phyloP scores from a whole-genome alignment of 2,113 vertebrate species.

The Archocentrus centrarchus region DNA sequence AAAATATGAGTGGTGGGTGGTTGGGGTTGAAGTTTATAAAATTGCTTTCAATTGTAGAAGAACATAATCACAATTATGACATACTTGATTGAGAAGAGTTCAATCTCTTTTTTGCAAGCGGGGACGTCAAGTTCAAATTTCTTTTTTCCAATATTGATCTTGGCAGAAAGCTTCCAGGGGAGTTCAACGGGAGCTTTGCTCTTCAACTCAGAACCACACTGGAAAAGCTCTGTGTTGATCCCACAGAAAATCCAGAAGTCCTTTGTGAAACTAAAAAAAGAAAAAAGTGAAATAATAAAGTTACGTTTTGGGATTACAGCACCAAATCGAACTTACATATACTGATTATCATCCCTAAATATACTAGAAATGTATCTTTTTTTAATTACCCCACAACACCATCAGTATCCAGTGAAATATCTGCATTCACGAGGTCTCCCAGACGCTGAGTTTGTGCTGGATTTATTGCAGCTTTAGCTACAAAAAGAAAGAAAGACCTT shows the following conservation, averaged over 20 bases:
- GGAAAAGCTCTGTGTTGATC: conserved; percentile 81
- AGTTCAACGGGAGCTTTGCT: conserved; percentile 55
- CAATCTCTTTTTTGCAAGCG: conserved; percentile 59
- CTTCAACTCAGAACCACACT: conserved; percentile 74
- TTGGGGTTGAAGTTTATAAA: not conserved
- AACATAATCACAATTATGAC: conserved; percentile 1
- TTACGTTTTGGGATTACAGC: not conserved
- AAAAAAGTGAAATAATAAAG: not conserved
- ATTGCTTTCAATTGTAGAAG: not conserved
- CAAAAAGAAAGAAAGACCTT: not conserved
- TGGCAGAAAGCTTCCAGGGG: conserved; percentile 75
- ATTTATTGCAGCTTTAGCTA: conserved; percentile 72
- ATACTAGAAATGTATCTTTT: not conserved
- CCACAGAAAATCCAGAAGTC: conserved; percentile 79
- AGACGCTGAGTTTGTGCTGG: conserved; percentile 65
- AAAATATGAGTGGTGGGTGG: not conserved
- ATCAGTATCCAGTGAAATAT: conserved; percentile 74
- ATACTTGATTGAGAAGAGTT: conserved; percentile 72
- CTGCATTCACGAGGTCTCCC: conserved; percentile 70
- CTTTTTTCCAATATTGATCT: conserved; percentile 61
- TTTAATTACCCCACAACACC: conserved; percentile 77
- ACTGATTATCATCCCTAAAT: not conserved
- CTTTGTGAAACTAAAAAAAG: conserved; percentile 65
- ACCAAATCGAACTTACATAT: not conserved
- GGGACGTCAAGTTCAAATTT: conserved; percentile 71